Evolutionary conservation across 2,113 vertebrate species (phyloP), one percentile per base, ranked within the genome.

Genomic region (Channa argus): DNA sequence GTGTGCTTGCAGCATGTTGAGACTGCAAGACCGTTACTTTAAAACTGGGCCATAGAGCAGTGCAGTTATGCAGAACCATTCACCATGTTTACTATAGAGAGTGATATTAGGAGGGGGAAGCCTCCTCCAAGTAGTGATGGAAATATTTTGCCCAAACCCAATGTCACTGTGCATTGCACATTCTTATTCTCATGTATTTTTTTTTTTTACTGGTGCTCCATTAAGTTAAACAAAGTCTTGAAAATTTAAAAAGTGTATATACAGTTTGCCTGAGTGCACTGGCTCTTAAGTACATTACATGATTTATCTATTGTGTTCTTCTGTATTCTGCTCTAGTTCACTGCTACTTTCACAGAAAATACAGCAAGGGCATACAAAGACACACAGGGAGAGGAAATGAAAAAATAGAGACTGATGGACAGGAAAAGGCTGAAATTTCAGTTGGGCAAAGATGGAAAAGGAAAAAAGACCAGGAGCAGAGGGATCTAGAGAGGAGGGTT

Each of bases 401-500:
- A 73, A 74, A 77, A 63, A 51, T 14, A 55, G 15, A 74, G 70
- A 84, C 11, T 71, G 79, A 85, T 74, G 54, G 64, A 71, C 53
- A 71, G 63, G 74, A 79, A 91, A 74, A 77, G 44, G 61, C 41
- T 41, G 63, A 75, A 78, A 73, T 81, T 77, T 88, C 33, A 80
- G 66, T 53, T 63, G 55, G 53, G 71, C 67, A 46, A 50, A 46
- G 59, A 71, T 2, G 12, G 61, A 72, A 43, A 49, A 54, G 58
- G 13, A 65, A 53, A 74, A 64, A 73, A 52, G 59, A 58, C 43
- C 46, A 55, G 33, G 43, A 65, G 71, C 34, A 73, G 56, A 74
- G 52, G 63, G 75, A 71, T 79, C 63, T 59, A 56, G 54, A 68
- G 71, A 55, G 77, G 73, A 46, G 63, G 58, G 68, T 88, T 81